Conservation (phyloP, 2,113 vertebrate species). For the Nothobranchius kuhntae region DNA sequence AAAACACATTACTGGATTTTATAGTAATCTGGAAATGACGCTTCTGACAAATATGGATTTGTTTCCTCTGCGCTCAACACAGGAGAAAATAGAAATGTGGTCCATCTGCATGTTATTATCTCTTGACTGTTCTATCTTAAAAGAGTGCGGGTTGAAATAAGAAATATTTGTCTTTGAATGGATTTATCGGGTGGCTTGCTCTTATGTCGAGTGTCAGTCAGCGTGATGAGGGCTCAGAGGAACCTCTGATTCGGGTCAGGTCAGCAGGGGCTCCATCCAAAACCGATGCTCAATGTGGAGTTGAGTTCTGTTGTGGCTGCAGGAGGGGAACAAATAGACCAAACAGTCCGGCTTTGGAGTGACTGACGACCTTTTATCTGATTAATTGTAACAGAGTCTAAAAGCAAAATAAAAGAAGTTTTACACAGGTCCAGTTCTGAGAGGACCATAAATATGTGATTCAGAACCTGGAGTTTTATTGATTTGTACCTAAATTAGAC, state of each 20-base stretch:
- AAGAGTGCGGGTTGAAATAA: background rate
- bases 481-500: background rate
- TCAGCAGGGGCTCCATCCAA: background rate
- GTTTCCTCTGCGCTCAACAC: no score
- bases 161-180: background rate
- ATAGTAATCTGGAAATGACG: no score
- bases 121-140: background rate
- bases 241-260: slow-evolving; percentile 16
- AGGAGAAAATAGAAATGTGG: no score
- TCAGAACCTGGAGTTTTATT: background rate
- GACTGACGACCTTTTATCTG: background rate
- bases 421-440: background rate
- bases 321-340: slow-evolving; percentile 9
- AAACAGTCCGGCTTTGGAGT: background rate
- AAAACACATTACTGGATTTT: no score
- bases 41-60: no score
- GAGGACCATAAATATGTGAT: background rate
- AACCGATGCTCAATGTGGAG: background rate
- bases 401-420: background rate
- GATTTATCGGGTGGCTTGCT: background rate
- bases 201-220: background rate
- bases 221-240: background rate
- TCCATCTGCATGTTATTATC: no score
- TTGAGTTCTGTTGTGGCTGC: background rate
- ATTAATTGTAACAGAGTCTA: background rate